These are phyloP conservation scores for Ictalurus punctatus DNA, from an alignment of 2,113 vertebrate species.

Conservation along the genomic window DNA sequence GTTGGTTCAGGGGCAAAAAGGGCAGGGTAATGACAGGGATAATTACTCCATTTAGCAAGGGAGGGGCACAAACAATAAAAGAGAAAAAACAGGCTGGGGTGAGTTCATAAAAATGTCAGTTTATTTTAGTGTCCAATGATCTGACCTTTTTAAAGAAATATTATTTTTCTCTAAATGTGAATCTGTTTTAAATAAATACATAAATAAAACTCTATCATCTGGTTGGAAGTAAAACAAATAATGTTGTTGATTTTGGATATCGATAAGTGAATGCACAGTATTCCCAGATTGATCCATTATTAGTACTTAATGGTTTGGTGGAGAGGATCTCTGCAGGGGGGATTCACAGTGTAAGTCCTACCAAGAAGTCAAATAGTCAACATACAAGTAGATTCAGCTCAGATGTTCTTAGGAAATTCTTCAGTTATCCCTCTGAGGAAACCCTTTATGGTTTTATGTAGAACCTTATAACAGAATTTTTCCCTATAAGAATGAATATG, in stretches of 20 bases:
- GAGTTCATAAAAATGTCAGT: neutral
- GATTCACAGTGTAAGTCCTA: neutral
- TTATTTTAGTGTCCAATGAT: neutral
- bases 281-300: conserved; percentile 2
- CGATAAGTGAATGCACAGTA: neutral
- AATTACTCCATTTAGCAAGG: conserved; percentile 72
- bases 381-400: neutral
- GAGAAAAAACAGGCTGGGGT: neutral
- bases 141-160: neutral
- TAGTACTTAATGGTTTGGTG: conserved; percentile 1
- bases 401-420: neutral
- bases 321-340: neutral
- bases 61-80: conserved; percentile 65
- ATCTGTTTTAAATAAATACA: neutral
- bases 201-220: too few species aligned
- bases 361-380: neutral
- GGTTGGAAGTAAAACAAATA: neutral
- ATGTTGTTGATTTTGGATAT: neutral
- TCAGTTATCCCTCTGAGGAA: neutral
- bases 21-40: conserved; percentile 72
- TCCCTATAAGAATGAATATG: neutral
- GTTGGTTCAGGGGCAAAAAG: conserved; percentile 70
- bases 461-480: neutral
- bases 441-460: neutral
- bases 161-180: neutral